A percentile compares a stretch with the other conserved stretches of the same genome.
These are phyloP conservation scores for Lamprologus speciosus DNA, from an alignment of 2,113 vertebrate genomes.

Conservation along the genomic window DNA sequence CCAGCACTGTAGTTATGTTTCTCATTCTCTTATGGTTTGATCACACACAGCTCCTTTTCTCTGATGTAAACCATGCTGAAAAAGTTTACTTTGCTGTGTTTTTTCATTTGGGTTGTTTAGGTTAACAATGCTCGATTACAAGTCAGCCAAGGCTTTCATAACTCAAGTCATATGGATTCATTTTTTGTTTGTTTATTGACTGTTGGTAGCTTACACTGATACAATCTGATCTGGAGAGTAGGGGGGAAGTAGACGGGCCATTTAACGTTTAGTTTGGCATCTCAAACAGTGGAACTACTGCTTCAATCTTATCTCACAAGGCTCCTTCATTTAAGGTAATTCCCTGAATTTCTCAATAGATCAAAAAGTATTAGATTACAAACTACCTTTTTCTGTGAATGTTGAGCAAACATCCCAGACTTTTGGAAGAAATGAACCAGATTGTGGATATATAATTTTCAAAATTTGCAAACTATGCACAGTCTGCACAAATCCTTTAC, in stretches of 20 bases:
- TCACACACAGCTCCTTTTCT: not conserved
- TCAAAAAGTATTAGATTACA: not conserved
- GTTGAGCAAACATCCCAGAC: not conserved
- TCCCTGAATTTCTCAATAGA: not conserved
- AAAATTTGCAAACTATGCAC: not conserved
- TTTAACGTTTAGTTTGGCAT: not conserved
- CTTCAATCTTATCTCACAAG: not conserved
- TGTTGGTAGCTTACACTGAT: not conserved
- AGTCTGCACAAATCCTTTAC: not conserved
- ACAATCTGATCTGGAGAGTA: not conserved
- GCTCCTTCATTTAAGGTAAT: not conserved
- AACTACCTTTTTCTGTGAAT: not conserved
- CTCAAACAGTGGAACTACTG: not conserved
- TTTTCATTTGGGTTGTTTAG: constrained; percentile 15
- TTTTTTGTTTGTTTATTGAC: constrained; percentile 16
- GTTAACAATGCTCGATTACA: not conserved
- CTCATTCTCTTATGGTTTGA: not conserved
- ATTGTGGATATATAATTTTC: not conserved
- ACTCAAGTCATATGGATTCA: constrained; percentile 14
- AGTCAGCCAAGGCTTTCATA: not conserved
- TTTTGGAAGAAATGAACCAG: not conserved
- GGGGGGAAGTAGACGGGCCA: not conserved
- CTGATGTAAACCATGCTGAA: not conserved
- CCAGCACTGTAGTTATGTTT: not conserved
- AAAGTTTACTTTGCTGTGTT: not conserved